Percentiles rank a stretch among this genome's conserved stretches.
Evolutionary conservation across 2,888 invertebrate genomes (phyloP).

Genomic region (Ethmia dodecea): DNA sequence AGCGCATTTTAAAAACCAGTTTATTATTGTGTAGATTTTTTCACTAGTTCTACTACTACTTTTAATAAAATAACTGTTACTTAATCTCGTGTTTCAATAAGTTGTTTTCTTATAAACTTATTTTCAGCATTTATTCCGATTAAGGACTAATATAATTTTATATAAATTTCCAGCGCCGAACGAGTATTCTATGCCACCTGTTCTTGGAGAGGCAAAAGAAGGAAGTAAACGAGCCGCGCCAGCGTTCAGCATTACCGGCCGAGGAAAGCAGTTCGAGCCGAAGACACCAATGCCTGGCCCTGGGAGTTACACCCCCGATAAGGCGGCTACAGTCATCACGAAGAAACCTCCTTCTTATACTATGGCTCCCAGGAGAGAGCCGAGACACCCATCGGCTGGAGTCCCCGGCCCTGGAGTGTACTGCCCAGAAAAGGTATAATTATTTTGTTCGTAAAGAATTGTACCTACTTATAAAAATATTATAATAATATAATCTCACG

Average conservation of each 20-base stretch:
- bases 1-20: too few species aligned
- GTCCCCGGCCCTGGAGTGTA: conserved; percentile 81
- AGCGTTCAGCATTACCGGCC: conserved; percentile 91
- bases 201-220: conserved; percentile 78
- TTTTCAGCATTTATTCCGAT: too few species aligned
- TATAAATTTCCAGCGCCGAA: conserved; percentile 84
- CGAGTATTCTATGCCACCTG: conserved; percentile 91
- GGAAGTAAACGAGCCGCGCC: conserved; percentile 85
- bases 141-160: too few species aligned
- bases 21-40: too few species aligned
- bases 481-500: not conserved
- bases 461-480: not conserved
- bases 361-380: conserved; percentile 81
- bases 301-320: conserved; percentile 83
- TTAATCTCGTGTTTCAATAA: too few species aligned
- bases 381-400: conserved; percentile 48
- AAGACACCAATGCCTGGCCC: conserved; percentile 86
- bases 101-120: too few species aligned
- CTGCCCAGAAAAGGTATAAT: conserved; percentile 79
- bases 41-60: too few species aligned
- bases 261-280: conserved; percentile 79
- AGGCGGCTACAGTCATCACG: conserved; percentile 56
- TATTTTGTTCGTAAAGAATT: not conserved
- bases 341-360: conserved; percentile 88
- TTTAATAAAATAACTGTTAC: too few species aligned